Base-by-base conservation (phyloP, 2,113 vertebrate genomes). In the Erythrolamprus reginae region DNA sequence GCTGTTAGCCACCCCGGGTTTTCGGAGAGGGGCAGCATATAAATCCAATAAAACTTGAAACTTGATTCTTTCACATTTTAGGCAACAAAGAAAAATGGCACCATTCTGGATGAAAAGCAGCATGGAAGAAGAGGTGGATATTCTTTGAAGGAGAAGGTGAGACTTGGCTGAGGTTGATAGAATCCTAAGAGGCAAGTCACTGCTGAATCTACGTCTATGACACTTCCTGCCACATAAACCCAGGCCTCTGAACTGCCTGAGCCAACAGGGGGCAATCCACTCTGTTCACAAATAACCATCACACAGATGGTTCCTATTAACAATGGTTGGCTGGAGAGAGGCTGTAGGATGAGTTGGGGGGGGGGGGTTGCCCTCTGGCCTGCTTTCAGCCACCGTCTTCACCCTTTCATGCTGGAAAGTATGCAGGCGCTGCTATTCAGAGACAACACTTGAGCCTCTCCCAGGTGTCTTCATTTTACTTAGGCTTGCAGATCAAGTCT, bases 381-480 rank as follows among this genome's bases (percentile, higher is more conserved):
- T 77, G 51, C 85, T 90, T 42, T 26, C 50, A 82, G 84, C 26
- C 50, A 28, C 33, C 10, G 9, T 21, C n/a, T 42, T 65, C 86
- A 65, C 84, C 58, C 52, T 56, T 58, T 89, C 91, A 86, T 61
- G 47, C 28, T 77, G 50, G 55, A 87, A 88, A 85, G 3, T 87
- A 38, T 84, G 58, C 26, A 70, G 13, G 19, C 48, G 3, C 88
- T 45, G 45, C 28, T 87, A 47, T 85, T 24, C 87, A 58, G 5
- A 58, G 88, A 61, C 42, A 89, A 42, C 15, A n/a, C 9, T 7
- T 47, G 1, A 45, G 92, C 56, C 82, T 91, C 83, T 82, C 89
- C 61, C 13, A 82, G 52, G 82, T 88, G 83, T 91, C 82, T 93
- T 61, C 83, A 56, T 52, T 86, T 77, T 88, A 45, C 48, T 82